Evolutionary conservation across 2,888 invertebrate genomes (phyloP), one percentile per base, ranked within the genome.

Genomic region (Clepsis dumicolana): DNA sequence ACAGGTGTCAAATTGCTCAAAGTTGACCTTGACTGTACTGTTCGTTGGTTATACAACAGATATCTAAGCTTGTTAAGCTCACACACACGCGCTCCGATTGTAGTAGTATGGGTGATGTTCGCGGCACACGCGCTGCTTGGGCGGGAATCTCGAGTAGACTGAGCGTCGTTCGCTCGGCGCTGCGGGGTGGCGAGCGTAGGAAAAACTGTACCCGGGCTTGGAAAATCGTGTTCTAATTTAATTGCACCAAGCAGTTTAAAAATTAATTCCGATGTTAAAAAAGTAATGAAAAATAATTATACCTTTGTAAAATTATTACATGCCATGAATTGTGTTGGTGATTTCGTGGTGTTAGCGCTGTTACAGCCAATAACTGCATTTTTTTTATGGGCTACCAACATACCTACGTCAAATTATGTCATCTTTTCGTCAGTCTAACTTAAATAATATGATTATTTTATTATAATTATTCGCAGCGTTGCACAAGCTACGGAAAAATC

Each of bases 1-100:
- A 91, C 91, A 91, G 89, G 90, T 91, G 90, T 88, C 88, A 84
- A 88, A 82, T 83, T 84, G 83, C 84, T 81, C 79, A 80, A 80
- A 72, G 85, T 82, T 84, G 90, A 87, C 90, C 90, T 90, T 89
- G 87, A 78, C 79, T 80, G 80, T 80, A 80, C 77, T 77, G 85
- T 79, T 80, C 80, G 80, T 77, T 73, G 76, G 77, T 75, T 75
- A 77, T 79, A 77, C 77, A 81, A 82, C 76, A 74, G 78, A 77
- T 83, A 87, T 85, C 82, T 80, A 77, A 80, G 83, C 82, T 80
- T 75, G 73, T 80, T 78, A 80, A 80, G 84, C 84, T 84, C 85
- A 85, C 87, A 86, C 85, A 85, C 87, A 87, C 87, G 83, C 86
- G 87, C 90, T 83, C 89, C 85, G 88, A 87, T 79, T 84, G 81